phyloP scores from a whole-genome alignment of 2,113 vertebrate genomes.

The Lasiurus borealis region DNA sequence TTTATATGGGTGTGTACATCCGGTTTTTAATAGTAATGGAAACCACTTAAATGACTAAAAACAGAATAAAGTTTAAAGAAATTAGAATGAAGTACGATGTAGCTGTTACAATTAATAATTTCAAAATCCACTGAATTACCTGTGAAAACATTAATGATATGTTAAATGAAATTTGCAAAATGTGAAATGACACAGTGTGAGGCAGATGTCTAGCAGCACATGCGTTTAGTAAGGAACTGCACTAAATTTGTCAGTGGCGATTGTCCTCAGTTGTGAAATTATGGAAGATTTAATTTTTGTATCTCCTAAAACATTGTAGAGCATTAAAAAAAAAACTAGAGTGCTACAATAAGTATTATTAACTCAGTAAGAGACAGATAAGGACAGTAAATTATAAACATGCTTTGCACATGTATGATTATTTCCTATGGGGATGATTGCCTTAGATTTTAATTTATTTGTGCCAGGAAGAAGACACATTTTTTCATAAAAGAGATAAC shows the following conservation, averaged over 20 bases:
- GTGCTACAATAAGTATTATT: neutral
- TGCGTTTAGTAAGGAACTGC: neutral
- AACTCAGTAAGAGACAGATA: conserved; percentile 4
- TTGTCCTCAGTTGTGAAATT: neutral
- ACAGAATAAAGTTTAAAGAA: neutral
- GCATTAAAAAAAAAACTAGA: neutral
- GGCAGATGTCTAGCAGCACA: neutral
- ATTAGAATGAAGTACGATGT: neutral
- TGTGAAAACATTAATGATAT: neutral
- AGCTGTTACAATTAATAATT: neutral
- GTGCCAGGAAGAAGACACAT: neutral
- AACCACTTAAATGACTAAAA: neutral
- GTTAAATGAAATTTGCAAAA: neutral
- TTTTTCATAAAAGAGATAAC: conserved; percentile 10
- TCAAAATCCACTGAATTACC: neutral
- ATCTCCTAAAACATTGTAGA: neutral
- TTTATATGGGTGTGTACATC: neutral
- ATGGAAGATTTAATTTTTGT: neutral
- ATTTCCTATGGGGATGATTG: neutral
- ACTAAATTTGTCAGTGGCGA: neutral
- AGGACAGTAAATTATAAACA: neutral
- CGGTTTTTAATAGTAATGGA: neutral
- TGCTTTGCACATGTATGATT: neutral
- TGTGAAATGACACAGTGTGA: neutral
- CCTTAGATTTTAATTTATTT: neutral